A percentile compares a stretch with the other conserved stretches of the same genome.
Conservation (phyloP, 2,888 invertebrate genomes). For the Halictus ligatus region DNA sequence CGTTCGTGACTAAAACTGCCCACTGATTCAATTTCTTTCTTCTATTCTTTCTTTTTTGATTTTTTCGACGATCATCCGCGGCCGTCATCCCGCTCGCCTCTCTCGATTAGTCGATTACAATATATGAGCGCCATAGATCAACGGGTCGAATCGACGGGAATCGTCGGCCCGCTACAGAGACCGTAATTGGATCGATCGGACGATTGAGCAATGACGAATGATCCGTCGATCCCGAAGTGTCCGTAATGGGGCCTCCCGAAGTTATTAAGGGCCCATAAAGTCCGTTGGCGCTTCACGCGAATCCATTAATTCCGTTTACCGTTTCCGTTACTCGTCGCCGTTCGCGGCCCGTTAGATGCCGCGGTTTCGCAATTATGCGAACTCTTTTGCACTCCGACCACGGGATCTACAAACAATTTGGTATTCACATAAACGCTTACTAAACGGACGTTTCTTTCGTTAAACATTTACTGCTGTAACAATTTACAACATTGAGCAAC, state of each 20-base stretch:
- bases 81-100: slow-evolving; percentile 60
- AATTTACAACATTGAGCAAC: too few relatives aligned
- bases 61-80: slow-evolving; percentile 25
- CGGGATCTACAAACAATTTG: neutral
- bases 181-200: slow-evolving; percentile 74
- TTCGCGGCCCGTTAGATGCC: slow-evolving; percentile 4
- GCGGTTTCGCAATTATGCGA: too few relatives aligned
- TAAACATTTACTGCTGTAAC: neutral
- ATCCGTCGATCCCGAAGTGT: slow-evolving; percentile 68
- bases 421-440: neutral
- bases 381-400: neutral
- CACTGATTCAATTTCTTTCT: slow-evolving; percentile 22
- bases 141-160: slow-evolving; percentile 57
- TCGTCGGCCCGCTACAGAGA: slow-evolving; percentile 64
- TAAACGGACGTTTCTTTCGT: neutral
- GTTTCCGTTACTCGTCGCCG: slow-evolving; percentile 59
- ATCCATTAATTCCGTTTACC: slow-evolving; percentile 67
- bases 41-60: neutral
- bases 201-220: slow-evolving; percentile 75
- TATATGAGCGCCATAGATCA: slow-evolving; percentile 64
- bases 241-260: slow-evolving; percentile 68
- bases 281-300: slow-evolving; percentile 54
- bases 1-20: slow-evolving; percentile 29
- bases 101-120: slow-evolving; percentile 70
- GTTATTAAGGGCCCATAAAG: slow-evolving; percentile 68